Base-by-base conservation (phyloP, 2,113 vertebrate species). In the Cariama cristata region DNA sequence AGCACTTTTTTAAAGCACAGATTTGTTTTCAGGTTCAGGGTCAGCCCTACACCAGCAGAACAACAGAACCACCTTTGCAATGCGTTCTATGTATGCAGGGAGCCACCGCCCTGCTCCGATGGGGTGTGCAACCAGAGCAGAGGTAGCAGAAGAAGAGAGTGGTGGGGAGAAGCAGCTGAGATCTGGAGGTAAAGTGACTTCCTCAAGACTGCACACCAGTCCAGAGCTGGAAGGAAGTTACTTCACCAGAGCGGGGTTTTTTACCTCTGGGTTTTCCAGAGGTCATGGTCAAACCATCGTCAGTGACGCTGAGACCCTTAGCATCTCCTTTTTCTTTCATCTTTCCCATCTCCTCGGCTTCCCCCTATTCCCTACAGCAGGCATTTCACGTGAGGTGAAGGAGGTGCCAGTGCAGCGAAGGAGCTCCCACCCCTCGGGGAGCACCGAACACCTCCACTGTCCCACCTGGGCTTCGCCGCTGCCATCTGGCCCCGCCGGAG, bases 41-140 rank as follows among this genome's bases (percentile, higher is more conserved):
- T n/a, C n/a, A 87, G 64, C 19, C 1, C 2, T 22, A 58, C 38
- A 45, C 9, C 44, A 62, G 17, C 17, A 77, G 85, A 42, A 90
- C 30, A 71, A 68, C 17, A 72, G 26, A 91, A 35, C 7, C 8
- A 64, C 26, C 24, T 17, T 47, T 56, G 52, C 13, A 38, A 18
- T 4, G 6, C 40, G 30, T 52, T 75, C 52, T 40, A 28, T 8
- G 7, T 9, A 4, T 26, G 22, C 3, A 3, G 55, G 38, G 24
- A 83, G 55, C 0, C 8, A 49, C 35, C 1, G 2, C 19, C 32
- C 10, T 2, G 0, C 32, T 92, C 45, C 28, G 53, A 12, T 0
- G 0, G 17, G 20, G 15, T 80, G 47, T 63, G 42, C 47, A n/a
- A 3, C 15, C 40, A n/a, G 59, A 85, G 80, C 53, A 93, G 49